Evolutionary conservation across 37 sponge, comb jelly and placozoan genomes (phyloP).

Genomic region (Theonella swinhoei): DNA sequence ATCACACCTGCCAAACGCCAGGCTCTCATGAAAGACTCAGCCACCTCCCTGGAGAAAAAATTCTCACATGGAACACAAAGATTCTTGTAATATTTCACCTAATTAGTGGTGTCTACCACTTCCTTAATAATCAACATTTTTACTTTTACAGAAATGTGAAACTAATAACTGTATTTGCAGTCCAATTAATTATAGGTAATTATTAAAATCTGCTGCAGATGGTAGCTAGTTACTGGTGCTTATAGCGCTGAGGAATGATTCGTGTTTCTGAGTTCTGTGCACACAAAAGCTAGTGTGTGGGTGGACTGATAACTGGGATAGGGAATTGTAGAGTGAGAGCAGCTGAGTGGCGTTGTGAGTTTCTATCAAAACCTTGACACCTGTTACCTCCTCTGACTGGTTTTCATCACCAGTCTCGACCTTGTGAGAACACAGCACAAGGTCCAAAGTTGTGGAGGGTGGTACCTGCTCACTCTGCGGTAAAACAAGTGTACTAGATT

Average conservation of each 20-base stretch:
- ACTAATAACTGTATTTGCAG: no score
- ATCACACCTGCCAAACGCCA: slow-evolving; percentile 54
- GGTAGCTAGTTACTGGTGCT: no score
- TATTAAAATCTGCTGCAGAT: no score
- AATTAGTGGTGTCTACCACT: neutral
- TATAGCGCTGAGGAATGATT: neutral
- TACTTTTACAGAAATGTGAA: no score
- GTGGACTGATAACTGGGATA: neutral
- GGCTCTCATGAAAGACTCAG: slow-evolving; percentile 65
- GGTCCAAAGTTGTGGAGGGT: neutral
- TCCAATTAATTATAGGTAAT: no score
- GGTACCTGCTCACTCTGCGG: neutral
- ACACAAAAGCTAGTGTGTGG: neutral
- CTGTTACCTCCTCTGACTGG: neutral
- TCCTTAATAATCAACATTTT: neutral
- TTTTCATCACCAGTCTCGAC: neutral
- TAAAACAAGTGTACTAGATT: neutral
- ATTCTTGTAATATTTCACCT: slow-evolving; percentile 24
- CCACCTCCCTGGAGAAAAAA: slow-evolving; percentile 46
- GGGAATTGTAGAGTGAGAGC: neutral
- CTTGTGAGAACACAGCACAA: no score
- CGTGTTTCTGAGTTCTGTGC: neutral
- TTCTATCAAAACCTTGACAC: neutral
- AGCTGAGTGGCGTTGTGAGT: slow-evolving; percentile 7
- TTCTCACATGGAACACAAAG: slow-evolving; percentile 51